Base-by-base conservation (phyloP, 2,888 invertebrate genomes). In the Pasiphila rectangulata region DNA sequence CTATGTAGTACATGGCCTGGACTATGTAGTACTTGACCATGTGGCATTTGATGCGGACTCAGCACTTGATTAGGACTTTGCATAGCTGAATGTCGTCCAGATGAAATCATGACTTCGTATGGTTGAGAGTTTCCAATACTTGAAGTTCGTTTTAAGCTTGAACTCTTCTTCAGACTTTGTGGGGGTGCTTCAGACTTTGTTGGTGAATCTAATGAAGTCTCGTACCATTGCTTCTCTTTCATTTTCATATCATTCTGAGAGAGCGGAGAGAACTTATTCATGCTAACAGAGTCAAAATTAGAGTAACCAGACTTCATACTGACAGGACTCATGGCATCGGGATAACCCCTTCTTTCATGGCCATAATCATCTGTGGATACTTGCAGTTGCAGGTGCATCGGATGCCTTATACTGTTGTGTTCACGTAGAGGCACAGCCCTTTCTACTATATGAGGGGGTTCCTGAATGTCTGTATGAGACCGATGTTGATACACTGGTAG, bases 151-250 rank as follows among this genome's bases (percentile, higher is more conserved):
- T 90, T 85, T 34, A 89, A 79, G 52, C 80, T 83, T 23, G 86
- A 80, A 57, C 84, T 86, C 71, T 84, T 83, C 54, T 86, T 82
- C 4, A 89, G 51, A 38, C n/a, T n/a, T n/a, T n/a, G n/a, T n/a
- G 72, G 63, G 34, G 77, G 63, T 1, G 67, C 67, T 56, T 81
- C 78, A 32, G 76, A 60, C 61, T 79, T 81, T 1, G 89, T 83
- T 2, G 90, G 90, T 1, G 91, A 90, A 71, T 93, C 93, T 57
- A 93, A 69, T 2, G 92, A 92, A 0, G 93, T 93, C 69, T 93
- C 93, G 67, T 92, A 92, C 93, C 93, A 93, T 57, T 92, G 92
- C 58, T 92, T 93, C 63, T 92, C 92, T 69, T 89, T 88, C 4
- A 77, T 65, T 69, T 79, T 87, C 56, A 74, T 69, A 42, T 89